Evolutionary conservation across 2,113 vertebrate species (phyloP).

Genomic region (Leptobrachium ailaonicum): DNA sequence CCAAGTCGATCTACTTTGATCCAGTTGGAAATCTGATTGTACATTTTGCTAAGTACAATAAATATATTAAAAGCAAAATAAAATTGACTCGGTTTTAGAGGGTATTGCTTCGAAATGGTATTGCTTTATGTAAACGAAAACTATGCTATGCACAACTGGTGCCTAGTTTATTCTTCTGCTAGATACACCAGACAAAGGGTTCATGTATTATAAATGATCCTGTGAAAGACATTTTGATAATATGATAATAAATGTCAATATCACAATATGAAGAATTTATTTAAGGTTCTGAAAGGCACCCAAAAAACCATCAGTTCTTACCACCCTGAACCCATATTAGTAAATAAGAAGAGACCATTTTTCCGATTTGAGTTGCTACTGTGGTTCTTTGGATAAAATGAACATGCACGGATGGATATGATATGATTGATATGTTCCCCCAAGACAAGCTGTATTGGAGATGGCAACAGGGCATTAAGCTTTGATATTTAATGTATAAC

Average conservation of each 20-base stretch:
- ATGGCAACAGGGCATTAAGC: constrained; percentile 54
- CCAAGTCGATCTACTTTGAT: neutral
- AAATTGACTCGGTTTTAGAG: neutral
- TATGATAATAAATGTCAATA: constrained; percentile 49
- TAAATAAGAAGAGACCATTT: constrained; percentile 52
- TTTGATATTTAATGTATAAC: constrained; percentile 38
- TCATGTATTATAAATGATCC: neutral
- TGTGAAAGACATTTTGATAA: constrained; percentile 37
- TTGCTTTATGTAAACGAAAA: constrained; percentile 47
- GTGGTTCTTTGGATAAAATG: constrained; percentile 41
- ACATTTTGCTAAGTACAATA: constrained; percentile 7
- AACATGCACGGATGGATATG: constrained; percentile 17
- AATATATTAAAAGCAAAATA: constrained; percentile 3
- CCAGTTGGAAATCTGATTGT: constrained; percentile 2
- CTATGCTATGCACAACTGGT: constrained; percentile 47
- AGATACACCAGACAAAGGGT: constrained; percentile 48
- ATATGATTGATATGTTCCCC: constrained; percentile 22
- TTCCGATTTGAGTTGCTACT: constrained; percentile 46
- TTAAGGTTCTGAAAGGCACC: constrained; percentile 47
- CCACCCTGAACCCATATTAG: constrained; percentile 51
- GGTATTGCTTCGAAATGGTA: neutral
- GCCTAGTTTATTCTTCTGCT: constrained; percentile 4
- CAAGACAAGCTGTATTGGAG: constrained; percentile 46
- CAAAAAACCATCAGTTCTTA: constrained; percentile 48
- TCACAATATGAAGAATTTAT: constrained; percentile 33